Conservation (phyloP, 2,113 vertebrate species). For the Xenopus laevis region DNA sequence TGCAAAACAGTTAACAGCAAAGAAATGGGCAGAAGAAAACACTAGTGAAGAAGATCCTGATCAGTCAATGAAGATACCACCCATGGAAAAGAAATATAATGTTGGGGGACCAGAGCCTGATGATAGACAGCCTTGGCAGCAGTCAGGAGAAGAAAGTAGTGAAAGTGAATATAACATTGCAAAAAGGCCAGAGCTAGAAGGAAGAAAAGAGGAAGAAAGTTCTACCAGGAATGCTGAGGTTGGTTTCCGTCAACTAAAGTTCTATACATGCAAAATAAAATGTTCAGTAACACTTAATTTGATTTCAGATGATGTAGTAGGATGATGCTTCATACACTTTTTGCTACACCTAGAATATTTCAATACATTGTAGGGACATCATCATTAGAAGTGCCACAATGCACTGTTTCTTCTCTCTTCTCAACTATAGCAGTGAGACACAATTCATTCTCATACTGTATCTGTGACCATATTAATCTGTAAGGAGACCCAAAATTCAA, state of each 20-base stretch:
- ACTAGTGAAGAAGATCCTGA: slow-evolving; percentile 58
- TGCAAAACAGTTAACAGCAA: slow-evolving; percentile 64
- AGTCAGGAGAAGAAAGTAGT: slow-evolving; percentile 68
- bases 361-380: too few relatives aligned
- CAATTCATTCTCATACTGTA: too few relatives aligned
- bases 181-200: slow-evolving; percentile 62
- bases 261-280: too few relatives aligned
- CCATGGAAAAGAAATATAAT: slow-evolving; percentile 54
- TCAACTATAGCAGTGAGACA: too few relatives aligned
- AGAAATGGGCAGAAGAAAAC: slow-evolving; percentile 56
- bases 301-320: too few relatives aligned
- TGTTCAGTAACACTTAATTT: too few relatives aligned
- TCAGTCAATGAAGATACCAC: slow-evolving; percentile 61
- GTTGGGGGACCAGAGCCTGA: slow-evolving; percentile 50
- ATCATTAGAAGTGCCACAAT: too few relatives aligned
- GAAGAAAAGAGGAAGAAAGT: slow-evolving; percentile 86
- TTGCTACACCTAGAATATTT: too few relatives aligned
- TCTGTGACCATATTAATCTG: too few relatives aligned
- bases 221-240: slow-evolving; percentile 85
- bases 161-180: slow-evolving; percentile 69
- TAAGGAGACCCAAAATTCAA: too few relatives aligned
- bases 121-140: slow-evolving; percentile 57
- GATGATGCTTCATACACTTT: too few relatives aligned
- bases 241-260: slow-evolving; percentile 41
- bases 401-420: too few relatives aligned